These are phyloP conservation scores for Sceloporus tristichus DNA, from an alignment of 2,113 vertebrate genomes.

Conservation along the genomic window DNA sequence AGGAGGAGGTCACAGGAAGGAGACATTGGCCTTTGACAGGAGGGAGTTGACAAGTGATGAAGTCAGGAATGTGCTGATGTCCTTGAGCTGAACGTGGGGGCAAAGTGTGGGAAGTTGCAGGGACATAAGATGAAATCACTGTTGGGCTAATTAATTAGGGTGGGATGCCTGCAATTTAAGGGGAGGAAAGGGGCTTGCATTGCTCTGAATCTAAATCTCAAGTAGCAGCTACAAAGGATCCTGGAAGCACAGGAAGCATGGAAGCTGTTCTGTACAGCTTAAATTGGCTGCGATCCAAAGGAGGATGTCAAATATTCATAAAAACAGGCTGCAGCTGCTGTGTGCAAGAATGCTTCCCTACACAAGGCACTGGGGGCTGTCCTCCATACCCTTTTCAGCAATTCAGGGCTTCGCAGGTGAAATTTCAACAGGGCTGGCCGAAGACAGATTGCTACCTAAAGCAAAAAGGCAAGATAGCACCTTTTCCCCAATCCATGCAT, in stretches of 20 bases:
- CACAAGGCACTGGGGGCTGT: conserved; percentile 55
- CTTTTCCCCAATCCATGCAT: no score
- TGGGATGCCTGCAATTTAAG: conserved; percentile 67
- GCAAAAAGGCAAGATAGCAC: no score
- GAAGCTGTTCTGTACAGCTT: conserved; percentile 70
- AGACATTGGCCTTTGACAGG: conserved; percentile 74
- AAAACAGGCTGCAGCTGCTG: conserved; percentile 85
- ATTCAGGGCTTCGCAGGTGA: background rate
- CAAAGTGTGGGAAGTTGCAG: conserved; percentile 81
- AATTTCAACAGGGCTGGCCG: background rate
- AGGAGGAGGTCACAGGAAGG: conserved; percentile 70
- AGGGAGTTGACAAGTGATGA: conserved; percentile 86
- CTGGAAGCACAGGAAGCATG: conserved; percentile 66
- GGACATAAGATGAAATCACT: conserved; percentile 66
- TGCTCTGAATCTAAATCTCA: conserved; percentile 54
- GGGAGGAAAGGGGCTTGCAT: conserved; percentile 69
- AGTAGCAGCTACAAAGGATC: conserved; percentile 71
- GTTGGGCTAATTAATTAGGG: conserved; percentile 81
- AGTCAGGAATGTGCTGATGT: conserved; percentile 88
- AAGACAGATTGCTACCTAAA: no score
- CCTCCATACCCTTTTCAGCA: conserved; percentile 44
- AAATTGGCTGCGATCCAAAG: conserved; percentile 74
- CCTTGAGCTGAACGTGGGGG: conserved; percentile 69
- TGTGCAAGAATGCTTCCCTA: conserved; percentile 39
- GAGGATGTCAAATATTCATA: conserved; percentile 83